Conservation (phyloP, 1,140 invertebrate genomes). For the Steinernema feltiae region DNA sequence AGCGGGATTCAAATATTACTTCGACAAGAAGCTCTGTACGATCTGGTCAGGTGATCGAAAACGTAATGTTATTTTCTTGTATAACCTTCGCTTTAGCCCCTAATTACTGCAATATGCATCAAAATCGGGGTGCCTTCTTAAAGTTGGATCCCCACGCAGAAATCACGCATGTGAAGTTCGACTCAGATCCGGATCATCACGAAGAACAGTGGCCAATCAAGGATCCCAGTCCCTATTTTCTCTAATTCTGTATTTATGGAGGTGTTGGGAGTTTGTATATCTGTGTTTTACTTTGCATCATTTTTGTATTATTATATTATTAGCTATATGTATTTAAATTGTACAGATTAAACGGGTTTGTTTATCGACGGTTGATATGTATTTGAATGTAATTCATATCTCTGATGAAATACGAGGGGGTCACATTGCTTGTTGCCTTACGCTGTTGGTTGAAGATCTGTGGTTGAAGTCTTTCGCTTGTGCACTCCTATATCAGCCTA, state of each 20-base stretch:
- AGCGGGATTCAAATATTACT: slow-evolving; percentile 93
- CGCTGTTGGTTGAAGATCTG: background rate
- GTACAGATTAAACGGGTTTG: too few species aligned
- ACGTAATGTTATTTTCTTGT: too few species aligned
- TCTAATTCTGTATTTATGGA: background rate
- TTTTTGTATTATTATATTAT: too few species aligned
- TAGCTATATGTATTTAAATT: too few species aligned
- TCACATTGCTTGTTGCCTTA: background rate
- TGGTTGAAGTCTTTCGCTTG: background rate
- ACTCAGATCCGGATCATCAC: background rate
- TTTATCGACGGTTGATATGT: too few species aligned
- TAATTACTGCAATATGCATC: too few species aligned
- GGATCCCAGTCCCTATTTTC: background rate
- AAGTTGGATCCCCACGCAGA: too few species aligned
- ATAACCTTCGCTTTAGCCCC: too few species aligned
- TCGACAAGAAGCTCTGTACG: slow-evolving; percentile 84
- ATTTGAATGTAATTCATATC: too few species aligned
- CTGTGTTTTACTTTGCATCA: too few species aligned
- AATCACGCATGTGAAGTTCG: background rate
- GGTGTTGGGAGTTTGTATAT: background rate
- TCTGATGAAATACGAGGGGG: too few species aligned
- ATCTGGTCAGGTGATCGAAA: slow-evolving; percentile 78
- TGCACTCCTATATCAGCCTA: background rate
- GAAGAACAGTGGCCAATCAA: background rate
- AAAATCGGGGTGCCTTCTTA: too few species aligned